Base-by-base conservation (phyloP, 2,888 invertebrate species). In the Dryobotodes eremita region DNA sequence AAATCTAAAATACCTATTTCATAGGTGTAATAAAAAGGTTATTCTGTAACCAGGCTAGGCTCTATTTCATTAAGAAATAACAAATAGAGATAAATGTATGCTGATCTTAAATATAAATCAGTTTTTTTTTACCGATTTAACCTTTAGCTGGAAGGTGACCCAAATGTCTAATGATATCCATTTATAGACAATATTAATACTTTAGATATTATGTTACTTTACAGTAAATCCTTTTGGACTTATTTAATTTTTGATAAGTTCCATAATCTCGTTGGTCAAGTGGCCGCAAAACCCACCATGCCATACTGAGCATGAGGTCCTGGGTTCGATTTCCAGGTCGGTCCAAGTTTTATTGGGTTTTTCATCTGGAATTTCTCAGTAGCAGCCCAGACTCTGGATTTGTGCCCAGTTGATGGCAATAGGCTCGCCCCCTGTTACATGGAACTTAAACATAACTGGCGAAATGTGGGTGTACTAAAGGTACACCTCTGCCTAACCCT, bases 101-200 rank as follows among this genome's bases (percentile, higher is more conserved):
- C 15, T 66, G 61, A 76, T 77, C 36, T 26, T 26, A 64, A 53
- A 59, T 42, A 26, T 46, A 62, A 10, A 48, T 61, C 7, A n/a
- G 7, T 50, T 71, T 69, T 76, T 64, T 53, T 69, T 50, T n/a
- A 36, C n/a, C n/a, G 26, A 48, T 68, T 42, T 57, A 42, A 68
- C 59, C 62, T 79, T 79, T 68, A 42, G 7, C n/a, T 80, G 55
- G 55, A 83, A 65, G 69, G 36, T 83, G 83, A 75, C 75, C 61
- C 80, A 84, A 76, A 73, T 79, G 23, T 70, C 42, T 57, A 72
- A 71, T 79, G 61, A 68, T 74, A 64, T 82, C 71, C 50, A 68
- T 79, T 59, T 61, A 81, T 71, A 68, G 59, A 78, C 23, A 62
- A 68, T 42, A 74, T 70, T 42, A 66, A 55, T 55, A 70, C 31